Conservation (phyloP, 2,888 invertebrate species). For the Rhodophaea formosa region DNA sequence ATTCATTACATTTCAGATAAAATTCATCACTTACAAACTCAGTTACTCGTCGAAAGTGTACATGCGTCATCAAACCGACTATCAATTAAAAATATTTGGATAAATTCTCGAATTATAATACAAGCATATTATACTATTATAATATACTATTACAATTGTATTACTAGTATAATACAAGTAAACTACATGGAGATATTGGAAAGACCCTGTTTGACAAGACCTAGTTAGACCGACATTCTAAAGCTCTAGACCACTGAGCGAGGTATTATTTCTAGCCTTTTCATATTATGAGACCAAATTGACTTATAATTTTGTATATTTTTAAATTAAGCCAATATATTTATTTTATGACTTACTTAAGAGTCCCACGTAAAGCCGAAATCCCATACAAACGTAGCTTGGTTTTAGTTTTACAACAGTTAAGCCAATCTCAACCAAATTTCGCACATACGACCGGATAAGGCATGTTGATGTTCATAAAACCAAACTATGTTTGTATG, state of each 20-base stretch:
- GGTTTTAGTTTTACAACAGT: too few relatives aligned
- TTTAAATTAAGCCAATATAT: too few relatives aligned
- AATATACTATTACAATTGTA: slow-evolving; percentile 46
- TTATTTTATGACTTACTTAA: too few relatives aligned
- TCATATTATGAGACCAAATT: slow-evolving; percentile 23
- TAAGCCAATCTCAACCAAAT: too few relatives aligned
- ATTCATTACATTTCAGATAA: too few relatives aligned
- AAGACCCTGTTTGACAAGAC: slow-evolving; percentile 69
- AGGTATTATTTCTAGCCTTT: slow-evolving; percentile 42
- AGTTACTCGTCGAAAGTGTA: not conserved
- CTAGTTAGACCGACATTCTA: slow-evolving; percentile 38
- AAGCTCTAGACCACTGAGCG: slow-evolving; percentile 53
- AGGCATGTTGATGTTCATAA: too few relatives aligned
- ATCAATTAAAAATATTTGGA: slow-evolving; percentile 67
- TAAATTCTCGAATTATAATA: slow-evolving; percentile 53
- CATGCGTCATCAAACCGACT: slow-evolving; percentile 50
- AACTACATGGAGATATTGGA: slow-evolving; percentile 66
- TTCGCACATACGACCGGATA: too few relatives aligned
- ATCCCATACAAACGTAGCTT: too few relatives aligned
- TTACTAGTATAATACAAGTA: slow-evolving; percentile 37
- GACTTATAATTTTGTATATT: slow-evolving; percentile 40
- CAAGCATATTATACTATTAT: slow-evolving; percentile 29
- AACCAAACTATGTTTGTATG: too few relatives aligned
- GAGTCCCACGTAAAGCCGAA: too few relatives aligned
- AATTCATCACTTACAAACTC: too few relatives aligned